Conservation (phyloP, 2,797 vertebrate species). For the Acanthornis magna region DNA sequence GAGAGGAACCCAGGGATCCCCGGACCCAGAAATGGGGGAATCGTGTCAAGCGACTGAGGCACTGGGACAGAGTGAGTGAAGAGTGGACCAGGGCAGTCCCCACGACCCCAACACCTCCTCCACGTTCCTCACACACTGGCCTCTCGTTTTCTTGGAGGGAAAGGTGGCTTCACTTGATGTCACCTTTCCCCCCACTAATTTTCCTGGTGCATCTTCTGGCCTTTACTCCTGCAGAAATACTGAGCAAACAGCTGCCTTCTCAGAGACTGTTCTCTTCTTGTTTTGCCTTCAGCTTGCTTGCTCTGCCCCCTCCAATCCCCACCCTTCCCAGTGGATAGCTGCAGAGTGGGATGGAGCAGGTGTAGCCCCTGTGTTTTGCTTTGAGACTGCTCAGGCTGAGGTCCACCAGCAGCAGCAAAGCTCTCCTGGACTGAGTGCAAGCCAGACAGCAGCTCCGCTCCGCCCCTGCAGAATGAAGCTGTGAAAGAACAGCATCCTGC, state of each 20-base stretch:
- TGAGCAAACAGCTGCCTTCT: not conserved
- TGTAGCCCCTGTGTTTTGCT: not conserved
- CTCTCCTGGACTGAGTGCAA: fast-evolving
- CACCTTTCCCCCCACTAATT: not conserved
- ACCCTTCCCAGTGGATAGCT: not conserved
- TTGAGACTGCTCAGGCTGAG: fast-evolving
- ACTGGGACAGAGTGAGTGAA: not conserved
- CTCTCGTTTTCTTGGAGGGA: not conserved
- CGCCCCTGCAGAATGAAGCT: not conserved
- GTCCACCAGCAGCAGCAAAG: not conserved
- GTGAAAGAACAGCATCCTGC: not conserved
- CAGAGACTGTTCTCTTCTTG: not conserved
- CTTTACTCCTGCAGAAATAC: not conserved
- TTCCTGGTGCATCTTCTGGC: not conserved
- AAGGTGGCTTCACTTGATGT: not conserved
- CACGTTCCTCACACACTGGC: not conserved
- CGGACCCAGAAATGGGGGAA: not conserved
- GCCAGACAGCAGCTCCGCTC: not conserved
- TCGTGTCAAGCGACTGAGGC: not conserved
- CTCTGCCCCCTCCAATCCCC: not conserved
- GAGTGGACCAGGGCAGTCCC: not conserved
- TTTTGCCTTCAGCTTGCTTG: not conserved
- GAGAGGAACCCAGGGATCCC: not conserved
- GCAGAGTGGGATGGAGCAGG: not conserved
- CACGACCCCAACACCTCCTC: not conserved